Conservation (phyloP, 2,797 vertebrate genomes). For the Capromys pilorides region DNA sequence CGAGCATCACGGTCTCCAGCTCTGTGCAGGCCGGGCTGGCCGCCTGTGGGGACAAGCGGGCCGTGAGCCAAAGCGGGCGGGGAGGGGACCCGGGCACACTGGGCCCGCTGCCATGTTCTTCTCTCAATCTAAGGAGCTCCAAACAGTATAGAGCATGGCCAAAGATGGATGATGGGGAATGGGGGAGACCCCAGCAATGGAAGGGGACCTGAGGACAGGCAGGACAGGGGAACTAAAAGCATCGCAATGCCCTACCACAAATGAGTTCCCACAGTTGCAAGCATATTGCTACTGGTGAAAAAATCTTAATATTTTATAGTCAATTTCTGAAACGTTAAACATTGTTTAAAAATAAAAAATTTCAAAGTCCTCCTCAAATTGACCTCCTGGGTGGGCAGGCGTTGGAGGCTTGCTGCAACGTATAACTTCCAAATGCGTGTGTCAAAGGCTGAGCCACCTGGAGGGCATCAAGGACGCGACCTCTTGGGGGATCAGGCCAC, state of each 20-base stretch:
- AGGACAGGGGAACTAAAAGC: background rate
- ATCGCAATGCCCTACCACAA: fast-evolving
- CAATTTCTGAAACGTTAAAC: background rate
- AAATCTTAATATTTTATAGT: background rate
- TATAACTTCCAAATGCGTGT: background rate
- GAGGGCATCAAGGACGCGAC: background rate
- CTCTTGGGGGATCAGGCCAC: background rate
- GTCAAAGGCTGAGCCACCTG: background rate
- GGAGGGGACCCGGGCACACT: background rate
- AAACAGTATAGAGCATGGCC: background rate
- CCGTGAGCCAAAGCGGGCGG: background rate
- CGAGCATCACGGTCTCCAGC: slow-evolving; percentile 96
- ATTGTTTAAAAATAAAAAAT: background rate
- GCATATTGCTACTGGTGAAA: background rate
- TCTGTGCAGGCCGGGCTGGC: slow-evolving; percentile 97
- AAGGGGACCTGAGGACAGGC: background rate
- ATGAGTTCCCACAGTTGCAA: background rate
- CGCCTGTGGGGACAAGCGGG: slow-evolving; percentile 85
- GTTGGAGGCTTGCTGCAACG: background rate
- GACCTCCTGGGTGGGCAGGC: background rate
- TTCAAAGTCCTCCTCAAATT: background rate
- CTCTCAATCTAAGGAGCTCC: background rate
- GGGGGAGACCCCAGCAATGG: background rate
- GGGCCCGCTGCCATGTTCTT: background rate
- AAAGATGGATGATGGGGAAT: background rate